Base-by-base conservation (phyloP, 2,113 vertebrate genomes). In the Pterocles orientalis region DNA sequence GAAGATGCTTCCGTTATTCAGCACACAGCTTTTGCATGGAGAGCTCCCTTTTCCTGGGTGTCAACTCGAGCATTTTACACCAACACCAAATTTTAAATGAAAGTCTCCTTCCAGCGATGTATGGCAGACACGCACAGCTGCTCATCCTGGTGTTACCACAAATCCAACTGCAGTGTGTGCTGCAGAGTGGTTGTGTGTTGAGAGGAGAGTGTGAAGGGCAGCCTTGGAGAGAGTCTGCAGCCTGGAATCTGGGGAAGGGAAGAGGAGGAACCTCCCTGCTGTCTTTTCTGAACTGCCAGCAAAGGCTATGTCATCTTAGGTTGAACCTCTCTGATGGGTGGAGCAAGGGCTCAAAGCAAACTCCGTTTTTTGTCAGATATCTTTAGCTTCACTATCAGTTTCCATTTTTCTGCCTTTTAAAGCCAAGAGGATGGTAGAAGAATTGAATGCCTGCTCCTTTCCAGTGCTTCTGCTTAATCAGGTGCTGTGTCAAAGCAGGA, bases 401-500 rank as follows among this genome's bases (percentile, higher is more conserved):
- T 48, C n/a, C 0, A 0, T 3, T 61, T 48, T 78, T 50, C 50
- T 83, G 10, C 48, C 17, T 79, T 73, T 14, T 1, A 5, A 50
- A 87, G 39, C 58, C 60, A 73, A 82, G 78, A 66, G 77, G 76
- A 11, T 21, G 10, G 19, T 50, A 28, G 17, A 58, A 20, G 33
- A 68, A 61, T 6, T 62, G 36, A 82, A 53, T 95, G 93, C 94
- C 95, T 96, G 77, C 51, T 84, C 23, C 39, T 53, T 94, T 81
- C 33, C 51, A 36, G 48, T 36, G 41, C 69, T 76, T 64, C 64
- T 78, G 75, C 64, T 91, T 96, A 81, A 66, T 58, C 81, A 45
- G 79, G 89, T 92, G 82, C 85, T 84, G 25, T 96, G 81, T 92
- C 94, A 93, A 95, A 90, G 82, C 90, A 53, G n/a, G 73, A 90